Base-by-base conservation (phyloP, 2,888 invertebrate genomes). In the Poecilus cupreus region DNA sequence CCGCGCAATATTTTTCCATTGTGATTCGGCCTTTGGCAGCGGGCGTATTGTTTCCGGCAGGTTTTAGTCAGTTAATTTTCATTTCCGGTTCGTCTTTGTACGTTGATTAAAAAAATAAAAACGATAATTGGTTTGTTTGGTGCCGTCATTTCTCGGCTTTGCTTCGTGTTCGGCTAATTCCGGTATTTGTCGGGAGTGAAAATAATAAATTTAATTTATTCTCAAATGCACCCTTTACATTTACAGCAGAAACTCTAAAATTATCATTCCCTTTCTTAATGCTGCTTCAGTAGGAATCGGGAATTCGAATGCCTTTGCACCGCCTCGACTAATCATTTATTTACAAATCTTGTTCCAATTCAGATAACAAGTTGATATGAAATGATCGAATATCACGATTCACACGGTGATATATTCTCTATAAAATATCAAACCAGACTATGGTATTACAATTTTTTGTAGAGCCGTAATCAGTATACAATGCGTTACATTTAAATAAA, bases 61-160 rank as follows among this genome's bases (percentile, higher is more conserved):
- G 22, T 43, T 80, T 80, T 57, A 80, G 81, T 70, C 82, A 64
- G 79, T 75, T 83, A 84, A 84, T 83, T 83, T 81, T 83, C 83
- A 83, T 84, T 84, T 83, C 84, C 83, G 82, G 82, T 64, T 74
- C 68, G 60, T 83, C 82, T 83, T 84, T 84, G 46, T 64, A 57
- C 76, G 77, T 75, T 82, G 81, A 83, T 81, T 82, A 72, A 80
- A 80, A 80, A 72, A 80, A 80, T 54, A 70, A 72, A 80, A 80
- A 49, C 80, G 80, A 51, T 80, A 80, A 80, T 80, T 80, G 80
- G 60, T 60, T 60, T 60, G 60, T 60, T 60, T 60, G 60, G 60
- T 60, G 26, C 60, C 60, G 60, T 60, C 60, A 60, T 60, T 60
- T 60, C 60, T 43, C 11, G 13, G 43, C 43, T 43, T 43, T 32